Percentiles rank a stretch among this genome's conserved stretches.
These are phyloP conservation scores for Anguilla japonica DNA, from an alignment of 2,113 vertebrate genomes.

Conservation along the genomic window DNA sequence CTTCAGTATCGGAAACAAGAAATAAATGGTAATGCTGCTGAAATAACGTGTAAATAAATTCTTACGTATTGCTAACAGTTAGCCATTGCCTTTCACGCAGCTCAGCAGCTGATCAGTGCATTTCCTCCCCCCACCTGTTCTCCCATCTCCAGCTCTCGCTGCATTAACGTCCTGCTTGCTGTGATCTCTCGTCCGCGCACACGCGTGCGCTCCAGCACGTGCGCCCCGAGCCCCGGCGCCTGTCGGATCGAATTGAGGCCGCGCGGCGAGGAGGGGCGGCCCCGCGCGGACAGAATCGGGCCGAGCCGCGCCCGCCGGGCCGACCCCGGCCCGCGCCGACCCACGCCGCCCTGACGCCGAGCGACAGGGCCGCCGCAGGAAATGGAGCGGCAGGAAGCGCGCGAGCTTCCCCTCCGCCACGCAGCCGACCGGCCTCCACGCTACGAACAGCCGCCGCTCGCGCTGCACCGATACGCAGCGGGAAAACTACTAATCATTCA, in stretches of 20 bases:
- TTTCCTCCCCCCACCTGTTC: too few species aligned
- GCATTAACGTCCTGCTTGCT: too few species aligned
- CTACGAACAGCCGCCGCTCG: too few species aligned
- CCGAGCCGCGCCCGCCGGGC: not conserved
- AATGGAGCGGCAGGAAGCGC: slow-evolving; percentile 17
- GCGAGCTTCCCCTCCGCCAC: not conserved
- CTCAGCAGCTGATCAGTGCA: too few species aligned
- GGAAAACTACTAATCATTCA: too few species aligned
- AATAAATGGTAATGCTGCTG: not conserved
- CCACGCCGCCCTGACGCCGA: not conserved
- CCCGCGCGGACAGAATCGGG: slow-evolving; percentile 25
- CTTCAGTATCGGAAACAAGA: not conserved
- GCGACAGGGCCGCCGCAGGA: not conserved
- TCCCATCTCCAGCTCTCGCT: too few species aligned
- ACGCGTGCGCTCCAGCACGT: not conserved
- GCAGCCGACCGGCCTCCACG: not conserved
- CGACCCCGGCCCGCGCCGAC: not conserved
- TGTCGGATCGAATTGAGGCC: slow-evolving; percentile 35
- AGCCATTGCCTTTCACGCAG: too few species aligned
- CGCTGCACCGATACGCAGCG: too few species aligned
- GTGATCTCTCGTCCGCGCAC: too few species aligned
- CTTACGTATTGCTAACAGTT: not conserved
- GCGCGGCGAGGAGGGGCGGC: slow-evolving; percentile 12
- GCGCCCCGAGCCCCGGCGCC: slow-evolving; percentile 30
- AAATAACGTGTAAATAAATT: not conserved